Percentiles rank a stretch among this genome's conserved stretches.
phyloP scores from a whole-genome alignment of 2,797 vertebrate species.

The Periophthalmus magnuspinnatus region DNA sequence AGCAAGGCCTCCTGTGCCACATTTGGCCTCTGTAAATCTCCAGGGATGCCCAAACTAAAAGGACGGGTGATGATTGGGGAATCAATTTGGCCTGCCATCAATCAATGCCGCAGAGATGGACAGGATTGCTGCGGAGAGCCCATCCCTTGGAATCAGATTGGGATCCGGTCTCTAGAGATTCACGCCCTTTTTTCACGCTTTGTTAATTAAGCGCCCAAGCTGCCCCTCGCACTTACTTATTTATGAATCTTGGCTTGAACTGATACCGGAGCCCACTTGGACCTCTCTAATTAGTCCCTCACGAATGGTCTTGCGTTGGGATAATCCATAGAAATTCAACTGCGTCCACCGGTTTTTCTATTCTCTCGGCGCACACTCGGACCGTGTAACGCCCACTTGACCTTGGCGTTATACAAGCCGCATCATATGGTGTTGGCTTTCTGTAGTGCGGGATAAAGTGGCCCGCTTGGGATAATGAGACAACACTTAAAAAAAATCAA shows the following conservation, averaged over 20 bases:
- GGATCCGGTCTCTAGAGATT: conserved; percentile 63
- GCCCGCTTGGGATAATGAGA: conserved; percentile 64
- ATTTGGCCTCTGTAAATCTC: conserved; percentile 62
- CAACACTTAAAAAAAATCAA: conserved; percentile 74
- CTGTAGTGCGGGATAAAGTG: conserved; percentile 58
- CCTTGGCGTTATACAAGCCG: conserved; percentile 64
- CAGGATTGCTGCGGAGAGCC: conserved; percentile 58
- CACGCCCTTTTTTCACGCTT: conserved; percentile 70
- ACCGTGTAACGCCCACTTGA: conserved; percentile 52
- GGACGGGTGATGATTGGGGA: conserved; percentile 75
- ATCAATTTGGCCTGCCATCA: conserved; percentile 80
- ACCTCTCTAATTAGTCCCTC: conserved; percentile 71
- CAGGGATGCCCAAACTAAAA: conserved; percentile 65
- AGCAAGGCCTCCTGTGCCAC: conserved; percentile 53
- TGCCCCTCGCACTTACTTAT: conserved; percentile 77
- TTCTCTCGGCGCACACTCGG: conserved; percentile 38
- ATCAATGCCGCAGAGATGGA: conserved; percentile 70
- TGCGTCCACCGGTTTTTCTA: conserved; percentile 33
- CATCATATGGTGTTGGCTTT: conserved; percentile 59
- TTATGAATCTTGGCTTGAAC: conserved; percentile 78
- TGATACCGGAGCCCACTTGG: conserved; percentile 64
- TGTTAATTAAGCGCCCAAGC: conserved; percentile 79
- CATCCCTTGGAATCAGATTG: conserved; percentile 63
- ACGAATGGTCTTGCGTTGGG: conserved; percentile 68
- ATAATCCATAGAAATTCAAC: conserved; percentile 65